Percentiles rank a stretch among this genome's conserved stretches.
Conservation (phyloP, 2,888 invertebrate species). For the Scaptomyza reducta region DNA sequence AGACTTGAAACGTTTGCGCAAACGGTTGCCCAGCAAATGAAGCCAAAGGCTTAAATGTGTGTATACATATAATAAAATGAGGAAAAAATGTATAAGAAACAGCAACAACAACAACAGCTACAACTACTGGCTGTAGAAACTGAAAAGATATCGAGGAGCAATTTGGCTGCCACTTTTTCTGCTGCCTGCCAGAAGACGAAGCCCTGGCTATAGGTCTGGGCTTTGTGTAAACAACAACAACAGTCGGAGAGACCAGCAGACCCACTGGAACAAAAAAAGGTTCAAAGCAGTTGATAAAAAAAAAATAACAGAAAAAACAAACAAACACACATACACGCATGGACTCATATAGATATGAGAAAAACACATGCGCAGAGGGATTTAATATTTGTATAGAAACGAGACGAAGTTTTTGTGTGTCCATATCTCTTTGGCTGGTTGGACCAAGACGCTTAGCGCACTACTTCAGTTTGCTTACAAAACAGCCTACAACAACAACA, state of each 20-base stretch:
- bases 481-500: constrained; percentile 60
- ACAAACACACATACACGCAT: constrained; percentile 37
- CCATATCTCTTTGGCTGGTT: constrained; percentile 49
- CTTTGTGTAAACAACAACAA: constrained; percentile 66
- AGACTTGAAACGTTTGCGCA: constrained; percentile 66
- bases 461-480: constrained; percentile 76
- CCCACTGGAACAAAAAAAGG: constrained; percentile 64
- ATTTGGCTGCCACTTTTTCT: constrained; percentile 79
- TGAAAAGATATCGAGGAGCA: constrained; percentile 80
- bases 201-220: constrained; percentile 32
- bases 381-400: constrained; percentile 76
- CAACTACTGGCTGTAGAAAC: constrained; percentile 70
- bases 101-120: constrained; percentile 12
- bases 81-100: constrained; percentile 26
- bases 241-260: constrained; percentile 54
- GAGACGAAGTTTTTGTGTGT: constrained; percentile 49
- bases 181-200: constrained; percentile 47
- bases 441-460: constrained; percentile 48
- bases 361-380: constrained; percentile 59
- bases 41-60: constrained; percentile 74
- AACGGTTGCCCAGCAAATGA: constrained; percentile 74
- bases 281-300: constrained; percentile 74
- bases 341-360: constrained; percentile 29
- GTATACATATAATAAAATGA: constrained; percentile 58
- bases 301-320: constrained; percentile 56